Conservation (phyloP, 2,113 vertebrate genomes). For the Sorex fumeus region DNA sequence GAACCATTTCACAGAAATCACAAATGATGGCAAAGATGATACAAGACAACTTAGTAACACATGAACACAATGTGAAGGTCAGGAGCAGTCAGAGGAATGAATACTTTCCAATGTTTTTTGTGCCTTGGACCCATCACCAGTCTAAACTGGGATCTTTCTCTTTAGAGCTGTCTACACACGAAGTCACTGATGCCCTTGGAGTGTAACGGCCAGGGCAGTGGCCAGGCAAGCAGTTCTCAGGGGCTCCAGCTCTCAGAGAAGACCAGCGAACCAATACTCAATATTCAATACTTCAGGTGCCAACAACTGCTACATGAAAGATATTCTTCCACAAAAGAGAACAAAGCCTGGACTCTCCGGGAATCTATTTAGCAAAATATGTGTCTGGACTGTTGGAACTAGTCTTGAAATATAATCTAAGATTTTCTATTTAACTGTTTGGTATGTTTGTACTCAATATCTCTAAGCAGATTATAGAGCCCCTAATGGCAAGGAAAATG, state of each 20-base stretch:
- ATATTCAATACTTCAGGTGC: background rate
- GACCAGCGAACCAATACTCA: background rate
- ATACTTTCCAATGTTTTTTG: background rate
- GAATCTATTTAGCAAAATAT: conserved; percentile 34
- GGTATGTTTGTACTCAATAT: background rate
- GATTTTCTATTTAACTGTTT: conserved; percentile 36
- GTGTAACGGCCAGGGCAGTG: fast-evolving
- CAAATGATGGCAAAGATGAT: background rate
- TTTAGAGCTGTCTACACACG: background rate
- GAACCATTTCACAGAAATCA: conserved; percentile 34
- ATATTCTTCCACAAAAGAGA: conserved; percentile 11
- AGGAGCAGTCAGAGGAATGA: background rate
- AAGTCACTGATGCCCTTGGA: background rate
- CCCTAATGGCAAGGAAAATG: background rate
- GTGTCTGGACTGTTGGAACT: background rate
- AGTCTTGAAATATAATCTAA: conserved; percentile 58
- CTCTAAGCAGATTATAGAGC: conserved; percentile 27
- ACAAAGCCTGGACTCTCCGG: background rate
- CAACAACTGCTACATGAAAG: background rate
- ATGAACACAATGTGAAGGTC: background rate
- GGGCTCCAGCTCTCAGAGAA: background rate
- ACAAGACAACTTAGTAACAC: background rate
- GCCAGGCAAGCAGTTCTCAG: background rate
- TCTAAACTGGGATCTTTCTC: background rate
- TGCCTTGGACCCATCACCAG: background rate